Base-by-base conservation (phyloP, 2,797 vertebrate genomes). In the Peromyscus melanophrys region DNA sequence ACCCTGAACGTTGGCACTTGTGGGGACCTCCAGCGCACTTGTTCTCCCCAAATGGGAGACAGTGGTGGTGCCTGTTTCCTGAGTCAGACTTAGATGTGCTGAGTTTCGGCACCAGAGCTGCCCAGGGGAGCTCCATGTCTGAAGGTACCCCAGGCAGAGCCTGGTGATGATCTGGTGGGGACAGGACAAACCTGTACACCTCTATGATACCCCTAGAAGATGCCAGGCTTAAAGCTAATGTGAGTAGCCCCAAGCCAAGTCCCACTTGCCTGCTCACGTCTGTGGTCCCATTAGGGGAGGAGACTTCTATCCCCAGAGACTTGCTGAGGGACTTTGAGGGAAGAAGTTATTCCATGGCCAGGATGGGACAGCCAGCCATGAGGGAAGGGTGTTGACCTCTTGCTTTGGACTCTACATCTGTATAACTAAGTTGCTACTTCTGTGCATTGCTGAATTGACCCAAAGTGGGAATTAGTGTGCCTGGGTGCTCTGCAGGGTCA, bases 21-120 rank as follows among this genome's bases (percentile, higher is more conserved):
- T 17, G 14, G 0, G 8, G 69, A 13, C 52, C 49, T 67, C 65
- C 11, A 4, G 2, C 4, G 46, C 3, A 4, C 4, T 27, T 34
- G 16, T 29, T 85, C 6, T 16, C 0, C 9, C 23, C 0, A 40
- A 17, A 0, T 10, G 31, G 43, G 34, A 59, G 40, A 46, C 4
- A 3, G 31, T 6, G 55, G 27, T 55, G 92, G 25, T 14, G 25
- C 21, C 85, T 40, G 9, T 57, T 29, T 73, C 57, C 67, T 69
- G 10, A 29, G 52, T n/a, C 31, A 37, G 27, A 12, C 37, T n/a
- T 29, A 0, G 16, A 71, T 87, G 23, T 19, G n/a, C 65, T 16
- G 7, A 61, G 12, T 4, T 31, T 55, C 8, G 6, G 43, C n/a
- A 17, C 21, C 7, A 27, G 6, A 4, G 14, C 73, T 80, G 55